phyloP scores from a whole-genome alignment of 1,140 invertebrate genomes.

The Antheraea mylitta region DNA sequence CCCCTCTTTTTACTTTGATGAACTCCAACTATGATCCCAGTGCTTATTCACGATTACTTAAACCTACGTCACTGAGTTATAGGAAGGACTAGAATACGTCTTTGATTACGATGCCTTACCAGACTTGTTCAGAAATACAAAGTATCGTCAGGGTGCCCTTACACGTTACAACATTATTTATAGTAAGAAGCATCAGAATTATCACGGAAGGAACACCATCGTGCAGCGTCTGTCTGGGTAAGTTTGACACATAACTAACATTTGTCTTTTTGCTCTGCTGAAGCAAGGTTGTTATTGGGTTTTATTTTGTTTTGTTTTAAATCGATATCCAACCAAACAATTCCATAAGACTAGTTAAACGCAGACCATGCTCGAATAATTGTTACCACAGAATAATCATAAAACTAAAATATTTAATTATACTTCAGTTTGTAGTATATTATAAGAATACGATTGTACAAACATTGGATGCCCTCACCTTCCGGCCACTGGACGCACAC shows the following conservation, averaged over 20 bases:
- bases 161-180: slow-evolving; percentile 53
- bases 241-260: slow-evolving; percentile 25
- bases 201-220: not conserved
- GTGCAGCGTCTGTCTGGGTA: not conserved
- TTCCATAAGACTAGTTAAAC: slow-evolving; percentile 66
- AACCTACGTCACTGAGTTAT: slow-evolving; percentile 47
- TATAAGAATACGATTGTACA: slow-evolving; percentile 24
- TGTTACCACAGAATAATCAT: slow-evolving; percentile 71
- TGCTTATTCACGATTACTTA: not conserved
- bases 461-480: slow-evolving; percentile 80
- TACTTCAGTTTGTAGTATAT: slow-evolving; percentile 17
- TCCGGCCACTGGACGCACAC: slow-evolving; percentile 94
- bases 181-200: too few relatives aligned
- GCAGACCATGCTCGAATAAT: slow-evolving; percentile 69
- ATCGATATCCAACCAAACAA: slow-evolving; percentile 29
- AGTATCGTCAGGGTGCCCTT: not conserved
- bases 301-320: slow-evolving; percentile 57
- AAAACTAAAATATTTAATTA: slow-evolving; percentile 50
- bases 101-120: slow-evolving; percentile 38
- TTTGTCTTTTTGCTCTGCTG: slow-evolving; percentile 48
- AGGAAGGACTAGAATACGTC: slow-evolving; percentile 54
- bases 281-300: slow-evolving; percentile 60
- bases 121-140: not conserved
- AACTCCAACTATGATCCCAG: not conserved
- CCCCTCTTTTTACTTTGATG: not conserved